phyloP scores from a whole-genome alignment of 1,140 invertebrate species.

The Pinna nobilis region DNA sequence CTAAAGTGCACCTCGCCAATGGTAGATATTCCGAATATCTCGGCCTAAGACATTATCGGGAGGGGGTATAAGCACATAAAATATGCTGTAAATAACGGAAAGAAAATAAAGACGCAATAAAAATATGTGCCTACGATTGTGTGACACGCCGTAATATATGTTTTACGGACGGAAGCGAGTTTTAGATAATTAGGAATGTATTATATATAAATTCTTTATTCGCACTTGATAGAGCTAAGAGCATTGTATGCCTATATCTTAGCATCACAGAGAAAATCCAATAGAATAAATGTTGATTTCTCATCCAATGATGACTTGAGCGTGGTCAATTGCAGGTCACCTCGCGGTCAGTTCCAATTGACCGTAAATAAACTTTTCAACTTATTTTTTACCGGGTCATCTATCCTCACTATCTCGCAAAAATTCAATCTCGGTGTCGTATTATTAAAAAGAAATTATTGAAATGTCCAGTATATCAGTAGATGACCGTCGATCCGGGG shows the following conservation, averaged over 20 bases:
- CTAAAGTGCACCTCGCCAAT: constrained; percentile 18
- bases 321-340: constrained; percentile 41
- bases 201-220: too few species aligned
- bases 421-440: constrained; percentile 19
- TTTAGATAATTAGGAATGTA: too few species aligned
- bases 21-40: constrained; percentile 8
- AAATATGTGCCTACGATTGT: constrained; percentile 11
- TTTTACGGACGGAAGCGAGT: too few species aligned
- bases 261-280: background rate
- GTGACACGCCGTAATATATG: too few species aligned
- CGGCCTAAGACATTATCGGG: constrained; percentile 1
- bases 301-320: constrained; percentile 34
- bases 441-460: constrained; percentile 33
- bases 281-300: background rate
- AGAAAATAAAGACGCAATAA: too few species aligned
- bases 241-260: background rate
- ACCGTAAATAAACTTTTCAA: constrained; percentile 48
- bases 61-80: constrained; percentile 7
- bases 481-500: constrained; percentile 27
- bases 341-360: constrained; percentile 37
- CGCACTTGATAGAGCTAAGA: background rate
- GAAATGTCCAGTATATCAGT: constrained; percentile 28
- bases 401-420: background rate
- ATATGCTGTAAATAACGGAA: too few species aligned
- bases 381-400: constrained; percentile 35